phyloP scores from a whole-genome alignment of 1,140 invertebrate species.

The Drosophila nebulosa region DNA sequence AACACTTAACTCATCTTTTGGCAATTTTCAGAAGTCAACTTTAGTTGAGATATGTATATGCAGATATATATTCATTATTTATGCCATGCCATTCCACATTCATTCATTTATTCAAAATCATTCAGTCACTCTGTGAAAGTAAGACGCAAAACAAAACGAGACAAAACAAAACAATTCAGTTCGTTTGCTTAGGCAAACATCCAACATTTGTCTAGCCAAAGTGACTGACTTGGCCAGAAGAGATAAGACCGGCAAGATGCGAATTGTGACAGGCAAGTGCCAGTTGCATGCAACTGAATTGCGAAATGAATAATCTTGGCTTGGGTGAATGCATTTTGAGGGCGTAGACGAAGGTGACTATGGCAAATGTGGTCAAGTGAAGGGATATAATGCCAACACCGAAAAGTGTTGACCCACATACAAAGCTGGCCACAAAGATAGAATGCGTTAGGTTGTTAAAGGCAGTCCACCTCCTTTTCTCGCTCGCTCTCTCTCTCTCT shows the following conservation, averaged over 20 bases:
- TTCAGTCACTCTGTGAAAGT: slow-evolving; percentile 42
- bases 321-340: neutral
- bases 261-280: slow-evolving; percentile 7
- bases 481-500: neutral
- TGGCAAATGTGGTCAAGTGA: slow-evolving; percentile 32
- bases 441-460: too few relatives aligned
- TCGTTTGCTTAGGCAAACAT: slow-evolving; percentile 14
- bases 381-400: slow-evolving; percentile 37
- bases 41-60: too few relatives aligned
- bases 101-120: slow-evolving; percentile 38
- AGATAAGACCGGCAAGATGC: neutral
- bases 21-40: neutral
- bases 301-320: slow-evolving; percentile 3
- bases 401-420: neutral
- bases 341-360: slow-evolving; percentile 27
- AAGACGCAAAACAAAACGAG: slow-evolving; percentile 19
- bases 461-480: neutral
- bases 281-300: slow-evolving; percentile 1
- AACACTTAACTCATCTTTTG: too few relatives aligned
- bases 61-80: neutral
- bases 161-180: slow-evolving; percentile 2
- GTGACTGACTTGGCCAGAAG: neutral
- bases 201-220: slow-evolving; percentile 40
- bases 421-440: too few relatives aligned
- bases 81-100: slow-evolving; percentile 19